phyloP scores from a whole-genome alignment of 1,140 invertebrate genomes.

The Eurosta solidaginis region DNA sequence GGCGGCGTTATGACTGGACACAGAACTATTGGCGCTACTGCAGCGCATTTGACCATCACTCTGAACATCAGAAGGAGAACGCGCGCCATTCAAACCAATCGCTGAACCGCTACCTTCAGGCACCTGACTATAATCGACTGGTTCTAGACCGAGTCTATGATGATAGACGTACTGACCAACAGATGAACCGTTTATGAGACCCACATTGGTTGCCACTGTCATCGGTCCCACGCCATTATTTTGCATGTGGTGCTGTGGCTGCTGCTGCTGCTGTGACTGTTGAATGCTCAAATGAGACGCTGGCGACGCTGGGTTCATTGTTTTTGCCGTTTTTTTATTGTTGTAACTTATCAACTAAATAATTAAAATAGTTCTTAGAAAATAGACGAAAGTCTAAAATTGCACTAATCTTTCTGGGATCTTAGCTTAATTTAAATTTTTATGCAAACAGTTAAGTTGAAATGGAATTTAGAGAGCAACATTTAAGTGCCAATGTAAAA shows the following conservation, averaged over 20 bases:
- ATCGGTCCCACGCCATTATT: background rate
- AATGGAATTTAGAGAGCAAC: background rate
- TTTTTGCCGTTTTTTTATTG: background rate
- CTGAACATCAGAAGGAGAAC: constrained; percentile 37
- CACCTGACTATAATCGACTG: constrained; percentile 56
- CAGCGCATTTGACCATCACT: constrained; percentile 48
- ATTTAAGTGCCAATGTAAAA: background rate
- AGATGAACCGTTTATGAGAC: background rate
- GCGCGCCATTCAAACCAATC: background rate
- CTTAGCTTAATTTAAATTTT: constrained; percentile 5
- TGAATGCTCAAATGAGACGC: background rate
- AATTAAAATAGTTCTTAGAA: background rate
- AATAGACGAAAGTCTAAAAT: background rate
- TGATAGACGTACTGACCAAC: constrained; percentile 44
- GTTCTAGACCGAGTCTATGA: constrained; percentile 39
- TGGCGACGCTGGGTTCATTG: background rate
- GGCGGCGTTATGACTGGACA: constrained; percentile 36
- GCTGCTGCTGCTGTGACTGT: constrained; percentile 20
- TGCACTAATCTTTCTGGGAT: constrained; percentile 9
- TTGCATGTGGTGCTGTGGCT: background rate
- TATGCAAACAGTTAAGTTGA: background rate
- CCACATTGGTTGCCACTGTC: background rate
- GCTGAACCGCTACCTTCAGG: constrained; percentile 43
- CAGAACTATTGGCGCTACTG: constrained; percentile 50
- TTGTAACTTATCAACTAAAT: background rate